Evolutionary conservation across 2,797 vertebrate genomes (phyloP).

Genomic region (Syngnathus rostellatus): DNA sequence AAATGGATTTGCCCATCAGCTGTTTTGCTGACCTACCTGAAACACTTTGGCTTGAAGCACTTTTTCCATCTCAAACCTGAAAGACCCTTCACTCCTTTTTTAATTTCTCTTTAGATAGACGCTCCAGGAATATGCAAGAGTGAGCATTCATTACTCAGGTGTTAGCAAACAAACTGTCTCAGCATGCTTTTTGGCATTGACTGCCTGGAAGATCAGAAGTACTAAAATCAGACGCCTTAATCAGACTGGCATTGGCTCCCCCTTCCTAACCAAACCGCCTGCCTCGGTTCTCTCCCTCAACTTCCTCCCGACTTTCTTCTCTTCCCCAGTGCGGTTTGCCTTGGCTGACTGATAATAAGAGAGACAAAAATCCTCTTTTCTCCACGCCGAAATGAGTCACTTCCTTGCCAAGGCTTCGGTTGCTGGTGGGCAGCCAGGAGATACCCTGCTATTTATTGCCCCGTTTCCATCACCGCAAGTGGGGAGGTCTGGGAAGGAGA

Average conservation of each 20-base stretch:
- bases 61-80: slow-evolving; percentile 21
- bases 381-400: slow-evolving; percentile 66
- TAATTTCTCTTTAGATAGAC: slow-evolving; percentile 8
- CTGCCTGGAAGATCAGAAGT: slow-evolving; percentile 36
- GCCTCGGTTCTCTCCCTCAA: slow-evolving; percentile 18
- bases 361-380: slow-evolving; percentile 71
- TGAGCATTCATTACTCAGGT: slow-evolving; percentile 39
- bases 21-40: slow-evolving; percentile 46
- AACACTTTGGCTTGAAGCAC: slow-evolving; percentile 19
- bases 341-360: slow-evolving; percentile 81
- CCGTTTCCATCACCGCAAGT: slow-evolving; percentile 65
- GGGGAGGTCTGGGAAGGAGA: slow-evolving; percentile 58
- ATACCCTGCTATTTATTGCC: slow-evolving; percentile 77
- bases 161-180: slow-evolving; percentile 45
- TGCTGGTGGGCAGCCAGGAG: slow-evolving; percentile 71
- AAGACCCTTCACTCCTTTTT: slow-evolving; percentile 4
- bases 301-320: slow-evolving; percentile 30
- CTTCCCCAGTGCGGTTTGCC: slow-evolving; percentile 63
- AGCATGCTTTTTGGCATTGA: slow-evolving; percentile 38
- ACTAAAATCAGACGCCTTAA: slow-evolving; percentile 48
- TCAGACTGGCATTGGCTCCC: slow-evolving; percentile 18
- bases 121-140: slow-evolving; percentile 12
- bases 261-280: slow-evolving; percentile 21
- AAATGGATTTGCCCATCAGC: slow-evolving; percentile 20
- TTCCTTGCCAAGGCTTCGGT: slow-evolving; percentile 68